Evolutionary conservation across 2,888 invertebrate genomes (phyloP), one percentile per base, ranked within the genome.

Genomic region (Campaea margaritaria): DNA sequence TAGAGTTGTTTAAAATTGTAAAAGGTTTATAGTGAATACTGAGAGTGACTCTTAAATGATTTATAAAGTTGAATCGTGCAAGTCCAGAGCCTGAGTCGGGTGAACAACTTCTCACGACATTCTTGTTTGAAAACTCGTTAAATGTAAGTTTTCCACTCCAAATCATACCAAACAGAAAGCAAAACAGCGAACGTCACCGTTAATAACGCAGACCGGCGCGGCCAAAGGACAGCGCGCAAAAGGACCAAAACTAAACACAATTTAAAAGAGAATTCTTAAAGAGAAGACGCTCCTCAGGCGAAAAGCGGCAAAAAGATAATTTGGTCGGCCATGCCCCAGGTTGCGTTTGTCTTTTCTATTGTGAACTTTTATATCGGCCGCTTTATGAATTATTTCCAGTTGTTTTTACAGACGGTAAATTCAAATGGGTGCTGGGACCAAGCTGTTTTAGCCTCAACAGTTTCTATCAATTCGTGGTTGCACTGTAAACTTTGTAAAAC

Each of bases 201-300:
- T 90, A 87, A 86, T 87, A 89, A 88, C 86, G 82, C 84, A 86
- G 78, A 76, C 31, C 36, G 75, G 76, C 21, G 81, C 80, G 81
- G 82, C 76, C 86, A 87, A 86, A 89, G 85, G 88, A 83, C 89
- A 83, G 77, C 53, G 41, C 74, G 69, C 79, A 90, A 91, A 90
- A 87, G 83, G 86, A 84, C 84, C 77, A 83, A 85, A 87, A 84
- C 82, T 65, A 89, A 89, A 90, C 79, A 89, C 88, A 92, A 90
- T 90, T 91, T 91, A 86, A 89, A 89, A 89, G 86, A 83, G 91
- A 90, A 91, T 91, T 90, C 89, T 89, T 88, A 88, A 88, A 87
- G 83, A 90, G 85, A 87, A 87, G 89, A 90, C 83, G 86, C 76
- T 81, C 76, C 68, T 74, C 66, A 68, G 76, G 49, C 53, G 31